These are phyloP conservation scores for Ondatra zibethicus DNA, from an alignment of 2,113 vertebrate genomes.

Conservation along the genomic window DNA sequence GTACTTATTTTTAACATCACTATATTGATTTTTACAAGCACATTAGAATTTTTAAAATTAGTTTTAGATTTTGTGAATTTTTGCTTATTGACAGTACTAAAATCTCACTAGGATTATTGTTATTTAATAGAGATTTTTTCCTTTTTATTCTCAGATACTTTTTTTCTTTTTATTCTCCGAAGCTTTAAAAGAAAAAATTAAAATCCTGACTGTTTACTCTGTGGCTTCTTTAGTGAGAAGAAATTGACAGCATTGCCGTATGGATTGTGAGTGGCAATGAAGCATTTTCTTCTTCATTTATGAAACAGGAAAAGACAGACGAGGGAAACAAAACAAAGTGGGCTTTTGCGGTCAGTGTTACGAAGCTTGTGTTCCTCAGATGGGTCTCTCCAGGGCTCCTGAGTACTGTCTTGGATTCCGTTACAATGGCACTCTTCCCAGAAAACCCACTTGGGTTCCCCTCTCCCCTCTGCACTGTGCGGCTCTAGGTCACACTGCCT, in stretches of 20 bases:
- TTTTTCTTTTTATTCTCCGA: not conserved
- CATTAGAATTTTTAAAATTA: not conserved
- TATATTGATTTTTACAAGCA: not conserved
- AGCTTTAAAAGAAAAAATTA: not conserved
- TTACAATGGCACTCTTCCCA: not conserved
- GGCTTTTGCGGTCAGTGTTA: not conserved
- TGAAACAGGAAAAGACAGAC: not conserved
- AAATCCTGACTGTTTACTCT: not conserved
- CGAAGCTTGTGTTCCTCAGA: not conserved
- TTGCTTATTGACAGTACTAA: not conserved
- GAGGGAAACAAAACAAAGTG: not conserved
- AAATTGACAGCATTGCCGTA: not conserved
- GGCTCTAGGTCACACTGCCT: not conserved
- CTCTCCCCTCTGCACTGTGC: not conserved
- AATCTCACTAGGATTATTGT: not conserved
- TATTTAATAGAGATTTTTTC: not conserved
- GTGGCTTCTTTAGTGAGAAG: not conserved
- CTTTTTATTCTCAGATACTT: too few species aligned
- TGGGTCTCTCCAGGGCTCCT: not conserved
- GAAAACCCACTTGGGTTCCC: not conserved
- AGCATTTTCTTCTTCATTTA: not conserved
- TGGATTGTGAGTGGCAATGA: not conserved
- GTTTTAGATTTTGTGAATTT: too few species aligned
- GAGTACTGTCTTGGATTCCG: not conserved
- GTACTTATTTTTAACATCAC: too few species aligned